These are phyloP conservation scores for Siniperca undulata DNA, from an alignment of 2,797 vertebrate species.

Conservation along the genomic window DNA sequence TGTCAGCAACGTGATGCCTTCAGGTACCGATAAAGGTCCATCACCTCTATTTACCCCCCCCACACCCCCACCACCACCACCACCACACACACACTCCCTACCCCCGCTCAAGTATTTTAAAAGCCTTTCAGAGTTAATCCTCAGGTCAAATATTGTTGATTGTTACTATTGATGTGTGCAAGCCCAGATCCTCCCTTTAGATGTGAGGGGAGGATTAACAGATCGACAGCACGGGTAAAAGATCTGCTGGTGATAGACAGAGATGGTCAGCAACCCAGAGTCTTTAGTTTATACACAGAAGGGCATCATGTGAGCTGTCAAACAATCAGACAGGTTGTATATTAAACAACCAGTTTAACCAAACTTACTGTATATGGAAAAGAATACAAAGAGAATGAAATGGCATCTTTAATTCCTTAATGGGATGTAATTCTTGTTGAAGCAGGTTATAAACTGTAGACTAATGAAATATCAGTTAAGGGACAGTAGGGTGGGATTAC, in stretches of 20 bases:
- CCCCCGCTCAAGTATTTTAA: slow-evolving; percentile 54
- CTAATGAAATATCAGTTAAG: too few species aligned
- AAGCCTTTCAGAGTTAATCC: slow-evolving; percentile 67
- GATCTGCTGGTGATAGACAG: slow-evolving; percentile 10
- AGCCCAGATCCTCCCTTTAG: slow-evolving; percentile 46
- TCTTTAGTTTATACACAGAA: not conserved
- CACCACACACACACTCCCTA: too few species aligned
- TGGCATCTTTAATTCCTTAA: not conserved
- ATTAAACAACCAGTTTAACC: not conserved
- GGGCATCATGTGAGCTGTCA: not conserved
- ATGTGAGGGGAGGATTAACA: slow-evolving; percentile 56
- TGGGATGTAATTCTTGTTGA: not conserved
- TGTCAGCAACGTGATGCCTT: slow-evolving; percentile 13
- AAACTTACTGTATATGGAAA: not conserved
- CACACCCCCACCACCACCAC: not conserved
- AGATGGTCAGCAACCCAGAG: slow-evolving; percentile 5
- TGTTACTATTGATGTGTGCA: slow-evolving; percentile 52
- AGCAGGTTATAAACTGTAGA: too few species aligned
- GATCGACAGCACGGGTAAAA: slow-evolving; percentile 48
- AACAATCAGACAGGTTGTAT: not conserved
- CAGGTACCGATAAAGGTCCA: slow-evolving; percentile 17
- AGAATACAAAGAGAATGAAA: not conserved
- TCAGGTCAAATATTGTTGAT: slow-evolving; percentile 67
- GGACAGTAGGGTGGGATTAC: too few species aligned
- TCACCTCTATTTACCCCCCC: slow-evolving; percentile 1